Conservation (phyloP, 2,113 vertebrate species). For the Himantopus leucocephalus region DNA sequence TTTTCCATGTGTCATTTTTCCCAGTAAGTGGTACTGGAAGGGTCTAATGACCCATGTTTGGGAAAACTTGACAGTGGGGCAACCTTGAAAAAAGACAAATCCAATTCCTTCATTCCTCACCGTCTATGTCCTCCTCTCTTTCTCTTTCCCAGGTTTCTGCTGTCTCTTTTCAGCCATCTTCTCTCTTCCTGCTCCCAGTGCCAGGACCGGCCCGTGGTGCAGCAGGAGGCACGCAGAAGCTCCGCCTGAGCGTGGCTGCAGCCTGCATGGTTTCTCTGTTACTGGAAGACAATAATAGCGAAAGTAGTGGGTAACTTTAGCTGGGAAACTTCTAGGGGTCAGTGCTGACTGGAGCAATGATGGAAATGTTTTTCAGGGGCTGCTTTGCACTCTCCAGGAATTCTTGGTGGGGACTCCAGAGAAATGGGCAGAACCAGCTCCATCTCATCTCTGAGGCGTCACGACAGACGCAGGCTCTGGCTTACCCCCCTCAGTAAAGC, state of each 20-base stretch:
- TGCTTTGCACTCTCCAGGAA: background rate
- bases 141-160: background rate
- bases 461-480: background rate
- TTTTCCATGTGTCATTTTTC: background rate
- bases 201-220: background rate
- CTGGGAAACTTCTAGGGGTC: background rate
- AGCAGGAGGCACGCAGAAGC: background rate
- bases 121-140: background rate
- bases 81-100: background rate
- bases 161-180: background rate
- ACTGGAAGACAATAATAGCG: background rate
- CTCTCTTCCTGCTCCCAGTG: background rate
- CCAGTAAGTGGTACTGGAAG: background rate
- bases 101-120: background rate
- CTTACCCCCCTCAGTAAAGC: background rate
- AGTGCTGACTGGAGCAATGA: background rate
- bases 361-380: background rate
- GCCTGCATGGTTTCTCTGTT: background rate
- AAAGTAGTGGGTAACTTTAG: background rate
- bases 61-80: background rate
- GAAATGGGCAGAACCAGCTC: background rate
- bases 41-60: background rate
- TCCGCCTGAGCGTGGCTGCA: background rate
- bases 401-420: background rate
- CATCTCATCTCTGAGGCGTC: background rate